Conservation (phyloP, 2,797 vertebrate species). For the Muraenolepis orangiensis region DNA sequence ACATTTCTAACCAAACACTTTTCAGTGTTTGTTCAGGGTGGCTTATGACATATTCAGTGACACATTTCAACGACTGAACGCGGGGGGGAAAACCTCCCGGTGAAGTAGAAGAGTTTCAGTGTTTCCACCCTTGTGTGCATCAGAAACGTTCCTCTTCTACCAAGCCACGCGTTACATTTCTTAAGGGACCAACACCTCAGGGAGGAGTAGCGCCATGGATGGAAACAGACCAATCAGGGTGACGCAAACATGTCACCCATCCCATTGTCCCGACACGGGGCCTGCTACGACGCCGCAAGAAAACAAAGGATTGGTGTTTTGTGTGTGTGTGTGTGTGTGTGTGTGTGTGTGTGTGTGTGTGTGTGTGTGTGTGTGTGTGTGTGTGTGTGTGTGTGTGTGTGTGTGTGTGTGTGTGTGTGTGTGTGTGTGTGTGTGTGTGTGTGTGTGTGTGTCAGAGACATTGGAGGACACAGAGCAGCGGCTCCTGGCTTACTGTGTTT, state of each 20-base stretch:
- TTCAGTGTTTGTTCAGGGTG: not conserved
- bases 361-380: too few species aligned
- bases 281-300: not conserved
- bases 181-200: not conserved
- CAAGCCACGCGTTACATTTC: not conserved
- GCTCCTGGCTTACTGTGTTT: slow-evolving; percentile 35
- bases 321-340: too few species aligned
- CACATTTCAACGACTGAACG: not conserved
- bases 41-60: not conserved
- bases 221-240: slow-evolving; percentile 1
- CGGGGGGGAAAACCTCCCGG: not conserved
- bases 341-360: too few species aligned
- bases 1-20: not conserved
- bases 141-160: not conserved
- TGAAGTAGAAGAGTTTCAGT: not conserved
- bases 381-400: too few species aligned
- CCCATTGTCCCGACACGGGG: not conserved
- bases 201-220: not conserved
- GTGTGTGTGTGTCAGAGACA: too few species aligned
- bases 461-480: not conserved
- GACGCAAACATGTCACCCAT: slow-evolving; percentile 4
- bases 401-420: too few species aligned
- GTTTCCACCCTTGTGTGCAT: not conserved
- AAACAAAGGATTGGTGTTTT: not conserved
- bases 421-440: too few species aligned